Percentiles rank a stretch among this genome's conserved stretches.
Evolutionary conservation across 2,113 vertebrate genomes (phyloP).

Genomic region (Maccullochella peelii): DNA sequence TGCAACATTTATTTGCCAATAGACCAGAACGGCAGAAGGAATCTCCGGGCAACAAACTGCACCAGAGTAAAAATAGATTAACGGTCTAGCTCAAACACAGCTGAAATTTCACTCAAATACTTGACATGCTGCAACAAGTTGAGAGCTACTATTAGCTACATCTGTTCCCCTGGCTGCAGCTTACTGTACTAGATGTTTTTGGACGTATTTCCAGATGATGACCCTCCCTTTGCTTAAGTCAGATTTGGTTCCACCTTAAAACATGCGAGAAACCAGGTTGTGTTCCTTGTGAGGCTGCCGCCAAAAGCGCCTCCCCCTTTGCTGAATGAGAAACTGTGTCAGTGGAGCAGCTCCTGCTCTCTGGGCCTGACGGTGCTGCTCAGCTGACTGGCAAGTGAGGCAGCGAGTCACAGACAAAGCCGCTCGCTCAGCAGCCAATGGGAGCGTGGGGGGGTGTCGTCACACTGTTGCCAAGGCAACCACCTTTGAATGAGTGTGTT

Average conservation of each 20-base stretch:
- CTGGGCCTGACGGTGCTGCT: slow-evolving; percentile 63
- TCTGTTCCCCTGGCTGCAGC: slow-evolving; percentile 24
- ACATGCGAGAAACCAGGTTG: slow-evolving; percentile 69
- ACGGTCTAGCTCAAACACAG: slow-evolving; percentile 70
- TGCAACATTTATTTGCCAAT: slow-evolving; percentile 56
- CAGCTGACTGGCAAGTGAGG: slow-evolving; percentile 77
- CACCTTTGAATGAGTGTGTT: slow-evolving; percentile 82
- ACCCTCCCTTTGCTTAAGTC: slow-evolving; percentile 24
- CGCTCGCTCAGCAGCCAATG: slow-evolving; percentile 64
- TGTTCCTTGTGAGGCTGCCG: slow-evolving; percentile 55
- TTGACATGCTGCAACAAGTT: slow-evolving; percentile 79
- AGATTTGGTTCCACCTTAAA: slow-evolving; percentile 71
- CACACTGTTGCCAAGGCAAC: slow-evolving; percentile 80
- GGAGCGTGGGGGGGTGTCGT: slow-evolving; percentile 47
- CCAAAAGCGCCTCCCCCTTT: slow-evolving; percentile 43
- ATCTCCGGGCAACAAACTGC: slow-evolving; percentile 50
- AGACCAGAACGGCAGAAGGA: slow-evolving; percentile 21
- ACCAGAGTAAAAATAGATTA: slow-evolving; percentile 83
- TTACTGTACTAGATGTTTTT: slow-evolving; percentile 50
- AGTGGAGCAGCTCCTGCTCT: slow-evolving; percentile 81
- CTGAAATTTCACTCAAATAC: slow-evolving; percentile 81
- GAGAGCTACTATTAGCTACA: slow-evolving; percentile 65
- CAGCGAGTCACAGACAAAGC: slow-evolving; percentile 58
- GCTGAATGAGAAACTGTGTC: slow-evolving; percentile 83
- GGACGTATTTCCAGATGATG: slow-evolving; percentile 63